Base-by-base conservation (phyloP, 1,140 invertebrate species). In the Carposina sasakii region DNA sequence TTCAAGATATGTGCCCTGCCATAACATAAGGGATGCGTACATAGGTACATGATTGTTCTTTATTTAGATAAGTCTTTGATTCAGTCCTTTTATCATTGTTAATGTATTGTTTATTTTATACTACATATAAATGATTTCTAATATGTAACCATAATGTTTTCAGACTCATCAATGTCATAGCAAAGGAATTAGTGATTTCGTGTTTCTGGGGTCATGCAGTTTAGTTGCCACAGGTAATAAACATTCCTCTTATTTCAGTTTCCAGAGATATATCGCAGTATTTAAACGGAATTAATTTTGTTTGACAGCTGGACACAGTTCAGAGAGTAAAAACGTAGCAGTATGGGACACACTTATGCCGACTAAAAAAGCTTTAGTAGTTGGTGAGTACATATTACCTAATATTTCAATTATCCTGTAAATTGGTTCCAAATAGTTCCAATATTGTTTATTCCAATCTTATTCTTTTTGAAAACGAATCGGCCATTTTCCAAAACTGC, bases 341-440 rank as follows among this genome's bases (percentile, higher is more conserved):
- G 89, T 99, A 47, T 99, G 98, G 98, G 98, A 99, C 76, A 99
- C 98, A 0, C 87, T 99, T 39, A 89, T 99, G 83, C 98, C 98
- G 4, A 92, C 94, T 63, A 94, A 95, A 66, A 98, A 98, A 86
- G 92, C 96, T 31, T 88, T 97, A 57, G 93, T 99, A 40, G 92
- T 94, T 85, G 91, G 92, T 93, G 74, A 86, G 83, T 86, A 76
- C n/a, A n/a, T n/a, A n/a, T n/a, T n/a, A n/a, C n/a, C n/a, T n/a
- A n/a, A n/a, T n/a, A n/a, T n/a, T n/a, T n/a, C n/a, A n/a, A n/a
- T n/a, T n/a, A n/a, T n/a, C n/a, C n/a, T n/a, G n/a, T n/a, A n/a
- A n/a, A n/a, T n/a, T n/a, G n/a, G n/a, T n/a, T n/a, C n/a, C n/a
- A n/a, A n/a, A n/a, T n/a, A n/a, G n/a, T n/a, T n/a, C n/a, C n/a